These are phyloP conservation scores for Phymastichus coffea DNA, from an alignment of 1,140 invertebrate genomes.

Conservation along the genomic window DNA sequence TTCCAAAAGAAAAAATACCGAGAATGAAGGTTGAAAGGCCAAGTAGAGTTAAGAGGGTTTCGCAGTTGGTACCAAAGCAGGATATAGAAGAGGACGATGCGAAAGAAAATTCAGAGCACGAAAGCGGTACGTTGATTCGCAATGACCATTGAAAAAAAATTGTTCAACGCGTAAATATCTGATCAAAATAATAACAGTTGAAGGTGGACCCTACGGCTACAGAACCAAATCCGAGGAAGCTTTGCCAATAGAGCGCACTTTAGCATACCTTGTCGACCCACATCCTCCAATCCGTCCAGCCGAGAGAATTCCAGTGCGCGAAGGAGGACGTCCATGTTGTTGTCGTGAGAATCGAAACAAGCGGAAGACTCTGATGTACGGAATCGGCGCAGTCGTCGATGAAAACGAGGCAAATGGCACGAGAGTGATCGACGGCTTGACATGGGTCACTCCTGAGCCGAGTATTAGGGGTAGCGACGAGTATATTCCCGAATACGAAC, in stretches of 20 bases:
- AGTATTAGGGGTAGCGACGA: conserved; percentile 42
- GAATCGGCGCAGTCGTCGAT: conserved; percentile 26
- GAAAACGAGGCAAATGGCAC: conserved; percentile 1
- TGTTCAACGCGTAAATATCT: background rate
- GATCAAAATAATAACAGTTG: background rate
- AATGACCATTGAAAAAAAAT: background rate
- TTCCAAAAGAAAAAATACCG: background rate
- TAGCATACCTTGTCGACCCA: conserved; percentile 36
- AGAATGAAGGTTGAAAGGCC: too few species aligned
- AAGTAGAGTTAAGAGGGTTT: too few species aligned
- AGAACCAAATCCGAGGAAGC: conserved; percentile 36
- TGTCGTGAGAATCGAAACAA: conserved; percentile 44
- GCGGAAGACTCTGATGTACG: conserved; percentile 37
- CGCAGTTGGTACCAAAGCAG: too few species aligned
- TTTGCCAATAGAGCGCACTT: conserved; percentile 36
- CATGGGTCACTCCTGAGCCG: conserved; percentile 37
- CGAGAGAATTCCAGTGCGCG: conserved; percentile 30
- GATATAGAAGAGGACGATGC: too few species aligned
- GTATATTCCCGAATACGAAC: conserved; percentile 46
- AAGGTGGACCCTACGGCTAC: conserved; percentile 33
- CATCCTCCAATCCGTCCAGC: conserved; percentile 31
- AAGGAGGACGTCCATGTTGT: conserved; percentile 36
- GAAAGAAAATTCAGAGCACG: too few species aligned
- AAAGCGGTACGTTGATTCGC: too few species aligned
- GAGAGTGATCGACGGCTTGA: conserved; percentile 36